phyloP scores from a whole-genome alignment of 1,140 invertebrate species.

The Pseudomyrmex concolor region DNA sequence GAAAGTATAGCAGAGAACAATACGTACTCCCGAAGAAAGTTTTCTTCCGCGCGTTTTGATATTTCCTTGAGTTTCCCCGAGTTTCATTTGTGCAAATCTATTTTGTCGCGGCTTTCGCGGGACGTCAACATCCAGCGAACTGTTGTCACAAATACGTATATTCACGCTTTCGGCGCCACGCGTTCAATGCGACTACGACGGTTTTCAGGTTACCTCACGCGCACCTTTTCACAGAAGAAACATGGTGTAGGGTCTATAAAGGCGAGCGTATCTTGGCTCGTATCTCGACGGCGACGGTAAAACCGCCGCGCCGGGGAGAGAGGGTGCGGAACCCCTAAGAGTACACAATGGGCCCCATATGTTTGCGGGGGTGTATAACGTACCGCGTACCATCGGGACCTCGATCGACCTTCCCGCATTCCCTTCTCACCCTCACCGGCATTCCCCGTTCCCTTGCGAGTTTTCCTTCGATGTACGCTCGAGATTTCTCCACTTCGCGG shows the following conservation, averaged over 20 bases:
- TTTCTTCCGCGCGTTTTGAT: constrained; percentile 20
- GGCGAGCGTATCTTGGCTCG: constrained; percentile 75
- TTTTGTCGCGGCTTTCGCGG: constrained; percentile 64
- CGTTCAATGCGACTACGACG: constrained; percentile 55
- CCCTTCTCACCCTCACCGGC: background rate
- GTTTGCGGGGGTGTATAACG: constrained; percentile 79
- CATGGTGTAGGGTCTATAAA: constrained; percentile 80
- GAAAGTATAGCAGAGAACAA: background rate
- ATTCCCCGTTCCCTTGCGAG: background rate
- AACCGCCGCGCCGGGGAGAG: constrained; percentile 67
- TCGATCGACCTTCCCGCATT: constrained; percentile 52
- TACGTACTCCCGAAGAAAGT: background rate
- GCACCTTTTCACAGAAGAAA: constrained; percentile 77
- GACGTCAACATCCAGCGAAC: constrained; percentile 64
- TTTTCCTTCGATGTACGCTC: constrained; percentile 5
- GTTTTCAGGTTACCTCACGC: constrained; percentile 63
- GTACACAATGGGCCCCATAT: constrained; percentile 80
- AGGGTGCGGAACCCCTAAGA: constrained; percentile 68
- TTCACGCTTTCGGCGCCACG: constrained; percentile 19
- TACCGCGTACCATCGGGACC: constrained; percentile 59
- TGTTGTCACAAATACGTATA: constrained; percentile 61
- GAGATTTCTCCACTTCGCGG: constrained; percentile 32
- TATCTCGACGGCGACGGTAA: constrained; percentile 75
- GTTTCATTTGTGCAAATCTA: constrained; percentile 67
- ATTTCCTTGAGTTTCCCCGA: background rate